Percentiles rank a stretch among this genome's conserved stretches.
These are phyloP conservation scores for Pachydiplax longipennis DNA, from an alignment of 2,888 invertebrate genomes.

Conservation along the genomic window DNA sequence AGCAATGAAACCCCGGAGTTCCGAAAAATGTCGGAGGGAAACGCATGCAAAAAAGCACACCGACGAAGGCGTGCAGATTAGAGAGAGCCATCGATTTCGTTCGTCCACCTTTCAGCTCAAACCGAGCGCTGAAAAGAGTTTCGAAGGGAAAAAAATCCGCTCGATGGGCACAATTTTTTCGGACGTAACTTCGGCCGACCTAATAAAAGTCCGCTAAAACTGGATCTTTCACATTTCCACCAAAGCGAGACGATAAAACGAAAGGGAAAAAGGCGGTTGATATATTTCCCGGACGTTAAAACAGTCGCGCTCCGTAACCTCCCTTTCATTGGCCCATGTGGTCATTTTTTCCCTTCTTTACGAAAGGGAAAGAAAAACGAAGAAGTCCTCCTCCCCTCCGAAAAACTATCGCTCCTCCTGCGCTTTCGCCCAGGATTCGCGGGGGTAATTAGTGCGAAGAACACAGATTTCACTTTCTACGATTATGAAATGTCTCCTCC, in stretches of 20 bases:
- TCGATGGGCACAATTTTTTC: background rate
- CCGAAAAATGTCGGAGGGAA: background rate
- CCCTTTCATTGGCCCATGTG: background rate
- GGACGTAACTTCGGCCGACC: background rate
- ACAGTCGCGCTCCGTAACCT: background rate
- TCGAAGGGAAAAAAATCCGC: background rate
- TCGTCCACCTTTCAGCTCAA: no score
- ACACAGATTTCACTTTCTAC: conserved; percentile 43
- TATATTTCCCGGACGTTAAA: background rate
- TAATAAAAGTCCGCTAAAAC: background rate
- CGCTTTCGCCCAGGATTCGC: conserved; percentile 15
- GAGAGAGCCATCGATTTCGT: background rate
- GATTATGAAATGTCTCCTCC: conserved; percentile 38
- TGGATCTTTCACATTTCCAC: background rate
- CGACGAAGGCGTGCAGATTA: no score
- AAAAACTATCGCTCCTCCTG: background rate
- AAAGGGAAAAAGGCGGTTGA: background rate
- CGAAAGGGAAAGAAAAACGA: no score
- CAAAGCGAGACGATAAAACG: background rate
- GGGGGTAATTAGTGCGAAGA: conserved; percentile 40
- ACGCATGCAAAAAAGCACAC: background rate
- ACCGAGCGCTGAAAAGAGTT: no score
- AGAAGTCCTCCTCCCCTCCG: no score
- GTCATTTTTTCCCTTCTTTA: background rate
- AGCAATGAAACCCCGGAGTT: background rate